Evolutionary conservation across 2,113 vertebrate species (phyloP).

Genomic region (Elephantulus edwardii): DNA sequence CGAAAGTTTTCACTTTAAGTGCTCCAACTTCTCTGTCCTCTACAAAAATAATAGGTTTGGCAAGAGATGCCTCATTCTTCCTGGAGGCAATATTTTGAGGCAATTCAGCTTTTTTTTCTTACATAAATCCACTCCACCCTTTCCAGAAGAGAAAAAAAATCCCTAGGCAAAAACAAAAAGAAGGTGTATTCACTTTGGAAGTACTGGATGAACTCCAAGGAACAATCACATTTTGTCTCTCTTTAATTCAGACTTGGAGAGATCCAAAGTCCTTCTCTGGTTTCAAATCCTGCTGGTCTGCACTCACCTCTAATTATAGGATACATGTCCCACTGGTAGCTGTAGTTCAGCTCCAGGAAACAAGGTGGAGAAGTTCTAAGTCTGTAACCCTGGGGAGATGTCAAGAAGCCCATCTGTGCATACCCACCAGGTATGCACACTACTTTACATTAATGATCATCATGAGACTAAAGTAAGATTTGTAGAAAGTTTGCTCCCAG

Average conservation of each 20-base stretch:
- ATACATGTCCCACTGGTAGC: not conserved
- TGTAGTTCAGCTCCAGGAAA: not conserved
- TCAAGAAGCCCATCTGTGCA: not conserved
- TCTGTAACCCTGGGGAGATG: not conserved
- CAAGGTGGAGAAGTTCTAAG: not conserved
- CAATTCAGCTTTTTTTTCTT: conserved; percentile 39
- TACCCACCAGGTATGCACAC: not conserved
- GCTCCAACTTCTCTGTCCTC: not conserved
- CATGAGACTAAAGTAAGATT: not conserved
- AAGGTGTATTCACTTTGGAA: not conserved
- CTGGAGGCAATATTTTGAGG: conserved; percentile 48
- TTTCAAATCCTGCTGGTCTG: not conserved
- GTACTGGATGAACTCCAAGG: not conserved
- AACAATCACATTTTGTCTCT: conserved; percentile 4
- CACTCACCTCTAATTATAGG: not conserved
- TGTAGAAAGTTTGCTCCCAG: not conserved
- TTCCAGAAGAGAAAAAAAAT: conserved; percentile 13
- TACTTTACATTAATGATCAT: not conserved
- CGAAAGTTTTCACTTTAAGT: not conserved
- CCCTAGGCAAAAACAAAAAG: conserved; percentile 23
- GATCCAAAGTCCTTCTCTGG: not conserved
- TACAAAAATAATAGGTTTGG: not conserved
- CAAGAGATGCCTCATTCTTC: conserved; percentile 14
- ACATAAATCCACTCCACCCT: not conserved
- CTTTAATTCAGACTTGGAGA: conserved; percentile 17